A percentile compares a stretch with the other conserved stretches of the same genome.
These are phyloP conservation scores for Melanerpes formicivorus DNA, from an alignment of 2,113 vertebrate genomes.

Conservation along the genomic window DNA sequence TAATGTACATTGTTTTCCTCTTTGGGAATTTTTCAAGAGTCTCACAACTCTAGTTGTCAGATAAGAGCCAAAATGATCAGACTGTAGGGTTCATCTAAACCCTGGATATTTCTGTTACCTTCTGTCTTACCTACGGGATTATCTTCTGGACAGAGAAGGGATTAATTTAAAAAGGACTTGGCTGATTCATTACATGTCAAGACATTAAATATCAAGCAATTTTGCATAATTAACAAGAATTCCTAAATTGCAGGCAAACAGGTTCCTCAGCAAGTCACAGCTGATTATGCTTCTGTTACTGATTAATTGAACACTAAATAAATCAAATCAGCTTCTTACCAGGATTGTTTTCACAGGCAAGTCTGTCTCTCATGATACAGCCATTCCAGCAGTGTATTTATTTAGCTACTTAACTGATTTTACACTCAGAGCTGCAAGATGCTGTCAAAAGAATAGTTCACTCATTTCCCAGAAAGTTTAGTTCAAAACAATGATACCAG, in stretches of 20 bases:
- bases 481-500: background rate
- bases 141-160: slow-evolving; percentile 1
- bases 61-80: background rate
- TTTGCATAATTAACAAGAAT: slow-evolving; percentile 49
- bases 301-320: background rate
- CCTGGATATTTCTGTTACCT: slow-evolving; percentile 34
- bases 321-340: background rate
- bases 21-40: background rate
- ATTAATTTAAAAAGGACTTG: slow-evolving; percentile 29
- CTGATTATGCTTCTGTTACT: slow-evolving; percentile 3
- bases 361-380: background rate
- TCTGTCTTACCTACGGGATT: background rate
- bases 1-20: background rate
- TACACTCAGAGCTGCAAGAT: background rate
- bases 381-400: background rate
- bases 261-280: background rate
- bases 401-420: background rate
- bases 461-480: background rate
- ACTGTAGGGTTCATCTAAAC: background rate
- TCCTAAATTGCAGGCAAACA: slow-evolving; percentile 10
- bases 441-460: background rate
- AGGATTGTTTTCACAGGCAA: background rate
- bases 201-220: slow-evolving; percentile 46
- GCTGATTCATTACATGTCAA: slow-evolving; percentile 16
- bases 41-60: background rate